Percentiles rank a stretch among this genome's conserved stretches.
These are phyloP conservation scores for Scytalopus superciliaris DNA, from an alignment of 2,113 vertebrate species.

Conservation along the genomic window DNA sequence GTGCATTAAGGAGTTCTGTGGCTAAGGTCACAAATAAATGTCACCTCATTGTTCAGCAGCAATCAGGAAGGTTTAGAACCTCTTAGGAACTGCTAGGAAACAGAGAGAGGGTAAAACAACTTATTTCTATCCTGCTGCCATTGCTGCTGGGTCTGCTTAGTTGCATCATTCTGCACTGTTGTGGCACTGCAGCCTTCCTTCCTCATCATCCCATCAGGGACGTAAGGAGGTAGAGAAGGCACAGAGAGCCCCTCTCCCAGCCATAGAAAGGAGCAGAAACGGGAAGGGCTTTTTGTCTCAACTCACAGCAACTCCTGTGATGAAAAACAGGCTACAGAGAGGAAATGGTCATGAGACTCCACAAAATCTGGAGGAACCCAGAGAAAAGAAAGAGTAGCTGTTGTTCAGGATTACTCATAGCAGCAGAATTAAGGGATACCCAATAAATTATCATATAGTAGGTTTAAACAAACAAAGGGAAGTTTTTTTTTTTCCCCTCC, in stretches of 20 bases:
- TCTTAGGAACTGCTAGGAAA: background rate
- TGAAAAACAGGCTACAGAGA: background rate
- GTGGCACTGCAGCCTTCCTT: background rate
- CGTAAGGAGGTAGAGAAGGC: background rate
- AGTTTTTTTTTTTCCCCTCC: background rate
- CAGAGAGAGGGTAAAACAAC: background rate
- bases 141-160: background rate
- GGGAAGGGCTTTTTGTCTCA: background rate
- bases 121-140: background rate
- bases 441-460: conserved; percentile 35
- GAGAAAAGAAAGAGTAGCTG: background rate
- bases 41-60: background rate
- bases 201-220: background rate
- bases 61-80: background rate
- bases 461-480: conserved; percentile 30
- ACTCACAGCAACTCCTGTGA: background rate
- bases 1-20: background rate
- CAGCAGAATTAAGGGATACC: background rate
- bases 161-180: background rate
- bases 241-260: background rate
- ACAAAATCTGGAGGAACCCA: background rate
- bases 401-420: background rate
- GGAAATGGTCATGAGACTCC: background rate
- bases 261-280: background rate
- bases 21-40: background rate